Conservation (phyloP, 2,888 invertebrate species). For the Megastigmus dorsalis region DNA sequence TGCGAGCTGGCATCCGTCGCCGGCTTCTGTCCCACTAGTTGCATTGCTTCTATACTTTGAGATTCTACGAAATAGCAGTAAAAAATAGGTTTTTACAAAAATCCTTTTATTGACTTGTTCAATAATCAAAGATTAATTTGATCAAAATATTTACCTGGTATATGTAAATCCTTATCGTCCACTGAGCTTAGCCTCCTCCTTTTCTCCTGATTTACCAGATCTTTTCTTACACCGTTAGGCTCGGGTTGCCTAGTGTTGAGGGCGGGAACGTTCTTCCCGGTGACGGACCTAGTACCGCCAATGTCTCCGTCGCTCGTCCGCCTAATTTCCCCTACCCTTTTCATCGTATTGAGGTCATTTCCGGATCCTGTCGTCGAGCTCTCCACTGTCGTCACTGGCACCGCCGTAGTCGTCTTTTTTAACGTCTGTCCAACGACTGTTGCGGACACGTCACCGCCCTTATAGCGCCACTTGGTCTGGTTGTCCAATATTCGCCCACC, state of each 20-base stretch:
- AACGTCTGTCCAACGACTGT: constrained; percentile 64
- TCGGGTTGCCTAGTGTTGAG: constrained; percentile 69
- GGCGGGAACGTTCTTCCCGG: constrained; percentile 44
- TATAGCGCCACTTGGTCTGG: constrained; percentile 71
- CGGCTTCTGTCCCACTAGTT: constrained; percentile 65
- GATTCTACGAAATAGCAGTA: constrained; percentile 67
- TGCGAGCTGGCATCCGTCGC: constrained; percentile 9
- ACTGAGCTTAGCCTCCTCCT: constrained; percentile 77
- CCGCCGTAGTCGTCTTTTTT: constrained; percentile 3
- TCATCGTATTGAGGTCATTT: constrained; percentile 73
- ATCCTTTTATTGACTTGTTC: too few species aligned
- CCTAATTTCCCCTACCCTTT: constrained; percentile 71
- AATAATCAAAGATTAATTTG: neutral
- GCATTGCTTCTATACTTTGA: constrained; percentile 69
- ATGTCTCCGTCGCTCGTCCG: constrained; percentile 77
- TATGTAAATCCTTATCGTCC: constrained; percentile 72
- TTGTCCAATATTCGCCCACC: constrained; percentile 73
- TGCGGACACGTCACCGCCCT: constrained; percentile 71
- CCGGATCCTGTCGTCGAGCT: constrained; percentile 57
- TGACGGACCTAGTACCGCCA: constrained; percentile 39
- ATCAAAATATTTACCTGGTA: constrained; percentile 64
- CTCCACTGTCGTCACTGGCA: neutral
- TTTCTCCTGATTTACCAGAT: constrained; percentile 79
- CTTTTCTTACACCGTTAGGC: constrained; percentile 77
- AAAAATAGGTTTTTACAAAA: too few species aligned